These are phyloP conservation scores for Phymorhynchus buccinoides DNA, from an alignment of 1,140 invertebrate species.

Conservation along the genomic window DNA sequence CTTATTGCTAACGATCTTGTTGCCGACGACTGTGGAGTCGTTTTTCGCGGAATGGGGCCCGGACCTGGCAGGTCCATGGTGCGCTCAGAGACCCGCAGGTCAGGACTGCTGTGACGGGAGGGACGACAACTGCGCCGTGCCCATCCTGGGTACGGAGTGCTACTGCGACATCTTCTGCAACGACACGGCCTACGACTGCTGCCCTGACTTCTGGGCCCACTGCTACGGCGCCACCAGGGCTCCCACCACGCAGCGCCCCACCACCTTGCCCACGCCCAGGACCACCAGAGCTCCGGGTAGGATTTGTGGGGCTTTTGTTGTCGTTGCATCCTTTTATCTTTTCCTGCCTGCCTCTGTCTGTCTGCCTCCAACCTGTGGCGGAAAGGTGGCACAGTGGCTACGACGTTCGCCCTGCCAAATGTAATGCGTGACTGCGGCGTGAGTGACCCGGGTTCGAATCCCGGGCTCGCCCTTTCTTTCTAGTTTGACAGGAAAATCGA, in stretches of 20 bases:
- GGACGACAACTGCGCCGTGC: slow-evolving; percentile 83
- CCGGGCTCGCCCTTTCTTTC: too few species aligned
- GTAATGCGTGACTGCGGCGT: too few species aligned
- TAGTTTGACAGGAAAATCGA: too few species aligned
- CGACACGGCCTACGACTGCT: slow-evolving; percentile 82
- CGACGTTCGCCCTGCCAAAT: too few species aligned
- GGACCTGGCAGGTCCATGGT: slow-evolving; percentile 60
- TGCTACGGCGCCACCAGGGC: slow-evolving; percentile 77
- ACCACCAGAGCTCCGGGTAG: slow-evolving; percentile 46
- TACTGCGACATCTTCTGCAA: slow-evolving; percentile 96
- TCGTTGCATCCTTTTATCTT: not conserved
- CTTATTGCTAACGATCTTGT: not conserved
- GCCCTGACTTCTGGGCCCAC: slow-evolving; percentile 86
- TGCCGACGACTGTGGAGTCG: not conserved
- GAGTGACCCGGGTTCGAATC: too few species aligned
- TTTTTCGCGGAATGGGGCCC: slow-evolving; percentile 54
- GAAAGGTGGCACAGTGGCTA: too few species aligned
- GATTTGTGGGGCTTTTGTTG: not conserved
- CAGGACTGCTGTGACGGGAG: slow-evolving; percentile 80
- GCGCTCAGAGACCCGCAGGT: slow-evolving; percentile 50
- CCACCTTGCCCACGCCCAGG: slow-evolving; percentile 38
- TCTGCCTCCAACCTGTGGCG: not conserved
- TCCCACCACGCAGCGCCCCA: slow-evolving; percentile 32
- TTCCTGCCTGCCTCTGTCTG: too few species aligned
- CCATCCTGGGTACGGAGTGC: slow-evolving; percentile 84